Evolutionary conservation across 2,113 vertebrate genomes (phyloP).

Genomic region (Salvelinus fontinalis): DNA sequence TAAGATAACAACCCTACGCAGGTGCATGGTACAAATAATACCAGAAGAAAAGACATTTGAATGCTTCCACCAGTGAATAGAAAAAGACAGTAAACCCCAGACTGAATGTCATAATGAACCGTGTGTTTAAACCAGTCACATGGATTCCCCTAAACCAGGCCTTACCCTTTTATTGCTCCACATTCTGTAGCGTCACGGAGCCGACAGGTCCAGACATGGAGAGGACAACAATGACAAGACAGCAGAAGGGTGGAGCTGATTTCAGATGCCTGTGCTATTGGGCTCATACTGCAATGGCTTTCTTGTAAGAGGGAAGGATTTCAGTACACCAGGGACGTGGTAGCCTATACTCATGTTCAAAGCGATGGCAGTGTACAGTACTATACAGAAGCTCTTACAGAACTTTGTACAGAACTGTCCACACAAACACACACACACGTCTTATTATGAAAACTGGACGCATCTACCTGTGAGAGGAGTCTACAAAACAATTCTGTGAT

Average conservation of each 20-base stretch:
- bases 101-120: not conserved
- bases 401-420: not conserved
- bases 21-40: too few species aligned
- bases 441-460: too few species aligned
- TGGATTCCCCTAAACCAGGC: constrained; percentile 15
- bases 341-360: too few species aligned
- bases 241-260: constrained; percentile 15
- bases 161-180: constrained; percentile 35
- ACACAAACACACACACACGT: too few species aligned
- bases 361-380: too few species aligned
- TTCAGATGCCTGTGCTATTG: not conserved
- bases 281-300: not conserved
- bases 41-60: too few species aligned
- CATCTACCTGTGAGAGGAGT: not conserved
- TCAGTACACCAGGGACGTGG: too few species aligned
- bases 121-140: not conserved
- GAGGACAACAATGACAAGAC: not conserved
- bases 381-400: too few species aligned
- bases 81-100: not conserved
- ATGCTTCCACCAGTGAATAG: not conserved
- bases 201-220: constrained; percentile 59
- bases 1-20: too few species aligned
- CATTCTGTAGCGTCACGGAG: constrained; percentile 30
- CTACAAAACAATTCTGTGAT: not conserved
- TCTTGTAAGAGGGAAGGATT: not conserved